Evolutionary conservation across 2,888 invertebrate species (phyloP), one percentile per base, ranked within the genome.

Genomic region (Cistogaster globosa): DNA sequence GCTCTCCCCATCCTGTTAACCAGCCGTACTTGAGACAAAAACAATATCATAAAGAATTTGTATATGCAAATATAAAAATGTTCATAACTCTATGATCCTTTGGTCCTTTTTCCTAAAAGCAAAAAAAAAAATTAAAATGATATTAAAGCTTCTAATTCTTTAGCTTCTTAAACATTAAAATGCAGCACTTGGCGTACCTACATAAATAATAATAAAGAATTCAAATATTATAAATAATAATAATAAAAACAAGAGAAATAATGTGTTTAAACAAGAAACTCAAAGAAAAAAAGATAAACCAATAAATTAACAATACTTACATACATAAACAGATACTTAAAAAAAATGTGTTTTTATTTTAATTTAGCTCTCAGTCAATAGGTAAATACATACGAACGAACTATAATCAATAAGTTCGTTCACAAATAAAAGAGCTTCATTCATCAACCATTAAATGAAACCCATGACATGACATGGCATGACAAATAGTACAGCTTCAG

Each of bases 131-230:
- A 12, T 45, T 57, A 55, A 75, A 76, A 51, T 71, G 32, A 82
- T 65, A 71, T 82, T 83, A 77, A 83, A 83, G 82, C 82, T 83
- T 77, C 71, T 65, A 53, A 48, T 42, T 76, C 82, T 82, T 48
- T 69, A 82, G 82, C 82, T 76, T 82, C 63, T 82, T 58, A 58
- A 77, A 71, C 76, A 76, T 36, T 77, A 71, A 53, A 83, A 83
- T 71, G 82, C 82, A 83, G 76, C 82, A 83, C 82, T 76, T 83
- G 82, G 82, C 82, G 82, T 83, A 83, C 82, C 82, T 83, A 83
- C 82, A 76, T 83, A 83, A 83, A 83, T 77, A 42, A 71, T 38
- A 76, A 71, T 62, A 22, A 67, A 71, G 48, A 55, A 76, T 58
- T 72, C 11, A 58, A 80, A 72, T 48, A 71, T 45, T 62, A 63